Conservation (phyloP, 2,888 invertebrate species). For the Ichneumon xanthorius region DNA sequence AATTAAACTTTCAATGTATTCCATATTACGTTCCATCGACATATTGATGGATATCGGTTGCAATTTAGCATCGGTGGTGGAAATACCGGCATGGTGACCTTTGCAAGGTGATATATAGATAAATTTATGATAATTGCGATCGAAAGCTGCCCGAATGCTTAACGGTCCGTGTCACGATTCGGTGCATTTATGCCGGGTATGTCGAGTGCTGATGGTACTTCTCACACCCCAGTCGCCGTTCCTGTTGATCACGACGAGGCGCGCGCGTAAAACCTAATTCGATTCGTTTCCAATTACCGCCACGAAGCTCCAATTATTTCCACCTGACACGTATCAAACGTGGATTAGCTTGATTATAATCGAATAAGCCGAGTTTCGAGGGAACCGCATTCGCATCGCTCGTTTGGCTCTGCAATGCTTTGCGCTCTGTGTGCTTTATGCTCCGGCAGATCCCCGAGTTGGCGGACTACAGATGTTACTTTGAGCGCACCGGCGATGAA, state of each 20-base stretch:
- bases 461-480: constrained; percentile 7
- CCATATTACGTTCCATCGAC: neutral
- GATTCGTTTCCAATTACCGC: constrained; percentile 80
- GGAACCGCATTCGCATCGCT: neutral
- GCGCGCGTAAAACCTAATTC: constrained; percentile 69
- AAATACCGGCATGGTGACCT: neutral
- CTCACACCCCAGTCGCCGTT: constrained; percentile 21
- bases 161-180: constrained; percentile 46
- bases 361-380: constrained; percentile 74
- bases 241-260: constrained; percentile 52
- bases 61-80: neutral
- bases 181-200: constrained; percentile 43
- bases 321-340: constrained; percentile 82
- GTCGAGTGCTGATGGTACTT: constrained; percentile 45
- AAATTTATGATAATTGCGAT: constrained; percentile 60
- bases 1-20: neutral
- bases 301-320: constrained; percentile 77
- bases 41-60: neutral
- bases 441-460: neutral
- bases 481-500: neutral
- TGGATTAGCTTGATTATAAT: constrained; percentile 82
- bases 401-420: constrained; percentile 7
- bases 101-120: constrained; percentile 23
- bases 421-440: neutral
- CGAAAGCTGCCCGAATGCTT: constrained; percentile 50